phyloP scores from a whole-genome alignment of 2,888 invertebrate species.

The Trimorus sp. region DNA sequence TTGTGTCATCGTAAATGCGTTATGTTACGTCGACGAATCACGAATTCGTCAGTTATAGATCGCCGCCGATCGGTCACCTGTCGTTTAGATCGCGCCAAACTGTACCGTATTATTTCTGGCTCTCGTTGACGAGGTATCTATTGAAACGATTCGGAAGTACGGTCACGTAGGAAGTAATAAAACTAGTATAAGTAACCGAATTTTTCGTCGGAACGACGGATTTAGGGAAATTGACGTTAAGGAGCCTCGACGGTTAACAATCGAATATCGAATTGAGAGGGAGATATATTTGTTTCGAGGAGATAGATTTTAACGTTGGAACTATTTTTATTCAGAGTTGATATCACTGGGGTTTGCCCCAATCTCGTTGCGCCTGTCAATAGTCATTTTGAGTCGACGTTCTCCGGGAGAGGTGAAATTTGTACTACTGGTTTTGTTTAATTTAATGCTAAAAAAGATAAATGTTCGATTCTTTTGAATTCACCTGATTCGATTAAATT shows the following conservation, averaged over 20 bases:
- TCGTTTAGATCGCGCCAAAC: not conserved
- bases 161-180: conserved; percentile 19
- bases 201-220: not conserved
- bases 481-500: too few relatives aligned
- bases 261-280: conserved; percentile 6
- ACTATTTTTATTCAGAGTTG: conserved; percentile 15
- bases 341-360: conserved; percentile 1
- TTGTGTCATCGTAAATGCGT: conserved; percentile 28
- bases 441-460: not conserved
- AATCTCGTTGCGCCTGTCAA: conserved; percentile 40
- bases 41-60: not conserved
- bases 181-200: conserved; percentile 13
- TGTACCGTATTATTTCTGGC: conserved; percentile 3
- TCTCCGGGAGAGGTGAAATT: too few relatives aligned
- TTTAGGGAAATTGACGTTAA: conserved; percentile 19
- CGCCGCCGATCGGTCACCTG: too few relatives aligned
- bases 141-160: conserved; percentile 2
- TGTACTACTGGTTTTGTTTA: not conserved
- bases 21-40: conserved; percentile 4
- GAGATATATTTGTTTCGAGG: too few relatives aligned
- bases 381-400: conserved; percentile 47
- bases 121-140: not conserved
- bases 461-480: too few relatives aligned
- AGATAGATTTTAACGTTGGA: too few relatives aligned
- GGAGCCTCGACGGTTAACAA: conserved; percentile 23